Evolutionary conservation across 2,888 invertebrate species (phyloP), one percentile per base, ranked within the genome.

Genomic region (Hypercompe scribonia): DNA sequence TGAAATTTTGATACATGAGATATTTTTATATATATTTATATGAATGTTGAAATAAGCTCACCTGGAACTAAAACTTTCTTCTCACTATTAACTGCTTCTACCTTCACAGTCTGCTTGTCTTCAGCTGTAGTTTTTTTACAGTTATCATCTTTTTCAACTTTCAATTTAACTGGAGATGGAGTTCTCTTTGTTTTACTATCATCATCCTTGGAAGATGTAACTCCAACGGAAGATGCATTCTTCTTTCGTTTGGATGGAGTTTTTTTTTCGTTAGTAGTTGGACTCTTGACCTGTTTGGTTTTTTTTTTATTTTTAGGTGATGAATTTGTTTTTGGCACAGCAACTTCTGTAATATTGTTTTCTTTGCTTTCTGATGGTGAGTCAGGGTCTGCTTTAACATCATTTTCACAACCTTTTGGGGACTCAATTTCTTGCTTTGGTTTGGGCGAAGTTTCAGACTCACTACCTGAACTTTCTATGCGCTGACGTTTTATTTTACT

Each of bases 381-480:
- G 50, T 80, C 78, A 58, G 72, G 78, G 76, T 90, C 90, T 65
- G 87, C 63, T 80, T 93, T 91, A 0, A 90, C 79, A 4, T 61
- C 36, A 4, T 61, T 73, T 46, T 65, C 70, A n/a, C 76, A 76
- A n/a, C 36, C 11, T 36, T 78, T 61, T 39, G 81, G 65, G 21
- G 66, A 66, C 69, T 42, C 67, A 24, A 34, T 70, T 11, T 54
- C 67, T 10, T 54, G 54, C 46, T 73, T 61, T 36, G 65, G 28
- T 70, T 72, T 65, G 78, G 78, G 67, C 72, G 72, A 68, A 24
- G 77, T 68, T 21, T 90, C 91, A 0, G 89, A 64, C 73, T 95
- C 95, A 86, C 94, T 94, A 18, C 86, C 90, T 0, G 94, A 93
- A 69, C 95, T 95, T 58, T 93, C 92, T 80, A 94, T 94, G 33